Base-by-base conservation (phyloP, 2,113 vertebrate genomes). In the Tragelaphus scriptus region DNA sequence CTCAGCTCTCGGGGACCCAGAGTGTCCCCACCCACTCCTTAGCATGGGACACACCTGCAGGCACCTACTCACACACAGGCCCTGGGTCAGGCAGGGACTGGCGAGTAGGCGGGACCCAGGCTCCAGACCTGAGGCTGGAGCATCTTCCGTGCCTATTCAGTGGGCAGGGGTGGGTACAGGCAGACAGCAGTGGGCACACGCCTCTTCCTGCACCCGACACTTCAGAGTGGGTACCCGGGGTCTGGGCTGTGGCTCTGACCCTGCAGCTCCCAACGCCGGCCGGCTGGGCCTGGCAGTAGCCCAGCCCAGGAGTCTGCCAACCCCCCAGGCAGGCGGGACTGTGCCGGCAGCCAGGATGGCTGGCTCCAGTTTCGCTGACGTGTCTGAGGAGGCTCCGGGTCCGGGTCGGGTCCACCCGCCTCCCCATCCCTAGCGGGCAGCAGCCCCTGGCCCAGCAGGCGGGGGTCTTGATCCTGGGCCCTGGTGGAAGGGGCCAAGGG, bases 281-380 rank as follows among this genome's bases (percentile, higher is more conserved):
- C 71, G 0, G n/a, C 84, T 23, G 0, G 19, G 82, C 90, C 97
- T 98, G 98, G 96, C 16, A 95, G 93, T 86, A 94, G 89, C 91
- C 98, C 91, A 97, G 98, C 84, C 88, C 93, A 63, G 92, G 94
- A 98, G 95, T 68, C 97, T 97, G 97, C 98, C 98, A 97, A 90
- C 92, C 91, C 82, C 1, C 92, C 90, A 81, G 82, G 97, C 98
- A 97, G 97, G 98, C 97, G 91, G 96, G 97, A 97, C 93, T 15
- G 44, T 95, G 96, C 96, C 21, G 96, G 95, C 93, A 55, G 97
- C 93, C 96, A 98, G 98, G 98, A 98, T 71, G 95, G 98, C 98
- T 98, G 98, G 98, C 98, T 99, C 98, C 4, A 47, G 98, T 99
- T 99, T 98, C 96, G 98, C 99, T 99, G 98, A 99, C 98, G 98